Evolutionary conservation across 2,888 invertebrate species (phyloP), one percentile per base, ranked within the genome.

Genomic region (Hydropsyche betteni): DNA sequence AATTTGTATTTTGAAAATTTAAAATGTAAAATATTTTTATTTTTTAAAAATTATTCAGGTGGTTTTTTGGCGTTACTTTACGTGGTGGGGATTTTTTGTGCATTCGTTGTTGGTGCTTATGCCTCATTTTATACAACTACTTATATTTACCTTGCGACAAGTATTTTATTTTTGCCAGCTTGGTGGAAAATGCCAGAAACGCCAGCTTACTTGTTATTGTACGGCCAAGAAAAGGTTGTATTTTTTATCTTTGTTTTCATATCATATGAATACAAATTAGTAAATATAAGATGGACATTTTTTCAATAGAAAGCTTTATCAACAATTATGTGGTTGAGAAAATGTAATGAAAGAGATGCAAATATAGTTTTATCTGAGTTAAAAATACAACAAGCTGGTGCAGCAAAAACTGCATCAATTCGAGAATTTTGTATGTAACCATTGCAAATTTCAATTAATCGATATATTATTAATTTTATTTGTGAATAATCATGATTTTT

Each of bases 151-250:
- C 80, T 88, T 0, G 78, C 84, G 52, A 84, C 86, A n/a, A 86
- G 86, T 0, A 79, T 82, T 0, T 79, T 84, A 0, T 82, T 84
- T 24, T 85, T 87, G 80, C 84, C 87, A 80, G 74, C 86, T 16
- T 85, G 87, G 81, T 83, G 87, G 24, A 74, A 83, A 8, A 86
- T 87, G 86, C 87, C 87, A 0, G 88, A 88, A 80, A 87, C 87
- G 0, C 88, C 88, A 0, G 87, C 86, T 79, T 87, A 83, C 79
- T 82, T 87, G 0, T 84, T 87, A 61, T 86, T 87, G 78, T 85
- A 86, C 77, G 87, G 86, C 2, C 86, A 86, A 80, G 80, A 86
- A 77, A 86, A 88, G 75, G 87, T 87, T 33, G 10, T 34, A 55
- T 36, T 7, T 58, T 53, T 50, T 33, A 52, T 75, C 12, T 14